Base-by-base conservation (phyloP, 2,888 invertebrate genomes). In the Caenorhabditis panamensis region DNA sequence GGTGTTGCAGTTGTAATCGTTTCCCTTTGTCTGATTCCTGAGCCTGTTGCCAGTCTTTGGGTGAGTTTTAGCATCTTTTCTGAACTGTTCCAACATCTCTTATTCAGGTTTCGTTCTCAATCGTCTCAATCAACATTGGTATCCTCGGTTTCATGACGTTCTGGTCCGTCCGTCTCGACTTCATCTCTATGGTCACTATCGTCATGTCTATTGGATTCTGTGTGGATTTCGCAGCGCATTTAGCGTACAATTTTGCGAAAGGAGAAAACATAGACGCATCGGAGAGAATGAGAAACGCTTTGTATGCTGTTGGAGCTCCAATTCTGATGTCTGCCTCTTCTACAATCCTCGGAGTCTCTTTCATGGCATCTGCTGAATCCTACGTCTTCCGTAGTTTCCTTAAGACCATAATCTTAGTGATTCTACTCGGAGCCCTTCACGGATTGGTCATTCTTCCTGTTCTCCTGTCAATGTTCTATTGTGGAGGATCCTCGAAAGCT, bases 191-290 rank as follows among this genome's bases (percentile, higher is more conserved):
- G 96, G 96, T 96, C 82, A 96, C 96, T 91, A 93, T 97, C 62
- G 96, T 97, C 84, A 96, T 97, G 96, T 96, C 96, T 91, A 96
- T 96, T 79, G 96, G 90, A 4, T 96, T 96, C 92, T 96, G 96
- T 16, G 96, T 96, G 0, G 96, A 96, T 91, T 96, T 96, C 91
- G 96, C 96, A 0, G 96, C 96, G 1, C 96, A 96, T 91, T 96
- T 96, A 83, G 96, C 96, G 89, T 96, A 96, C 90, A 89, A 90
- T 69, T 90, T 88, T 80, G 87, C 90, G 13, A 89, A 89, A 75
- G 89, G 88, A 26, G 71, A 86, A 47, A 83, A 84, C 26, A 78
- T 88, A 8, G 72, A 79, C 16, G 82, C 87, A 22, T 24, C 94
- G 63, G 95, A 95, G 26, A 93, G 94, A 81, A 95, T 96, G 6